Evolutionary conservation across 2,113 vertebrate genomes (phyloP).

Genomic region (Dinomys branickii): DNA sequence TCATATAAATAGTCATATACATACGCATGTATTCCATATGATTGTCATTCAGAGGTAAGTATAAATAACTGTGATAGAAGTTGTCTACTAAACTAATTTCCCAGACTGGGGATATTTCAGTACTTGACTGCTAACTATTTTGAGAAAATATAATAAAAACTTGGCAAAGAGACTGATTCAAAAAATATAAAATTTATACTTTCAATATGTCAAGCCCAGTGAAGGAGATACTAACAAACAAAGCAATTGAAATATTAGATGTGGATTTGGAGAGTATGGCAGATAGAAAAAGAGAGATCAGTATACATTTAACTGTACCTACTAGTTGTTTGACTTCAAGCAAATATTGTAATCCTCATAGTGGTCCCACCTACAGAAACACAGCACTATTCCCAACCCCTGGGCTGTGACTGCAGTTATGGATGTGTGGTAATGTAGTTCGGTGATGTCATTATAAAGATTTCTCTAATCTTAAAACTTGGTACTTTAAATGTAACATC

Average conservation of each 20-base stretch:
- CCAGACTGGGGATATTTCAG: neutral
- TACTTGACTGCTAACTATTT: neutral
- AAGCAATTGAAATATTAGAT: neutral
- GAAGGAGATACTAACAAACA: neutral
- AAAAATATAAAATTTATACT: neutral
- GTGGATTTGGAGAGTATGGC: fast-evolving
- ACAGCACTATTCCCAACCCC: neutral
- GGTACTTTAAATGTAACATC: neutral
- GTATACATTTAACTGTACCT: neutral
- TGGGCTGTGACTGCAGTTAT: neutral
- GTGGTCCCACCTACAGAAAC: neutral
- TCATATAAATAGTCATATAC: neutral
- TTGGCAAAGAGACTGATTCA: neutral
- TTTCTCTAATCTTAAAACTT: neutral
- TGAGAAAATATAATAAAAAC: neutral
- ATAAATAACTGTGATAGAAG: neutral
- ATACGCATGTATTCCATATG: neutral
- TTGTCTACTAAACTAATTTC: neutral
- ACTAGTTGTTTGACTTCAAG: neutral
- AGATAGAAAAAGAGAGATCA: neutral
- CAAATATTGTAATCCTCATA: neutral
- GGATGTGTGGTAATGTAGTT: neutral
- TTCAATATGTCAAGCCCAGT: neutral
- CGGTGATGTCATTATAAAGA: neutral
- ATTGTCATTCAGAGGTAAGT: neutral